Evolutionary conservation across 2,797 vertebrate genomes (phyloP).

Genomic region (Macroramphosus scolopax): DNA sequence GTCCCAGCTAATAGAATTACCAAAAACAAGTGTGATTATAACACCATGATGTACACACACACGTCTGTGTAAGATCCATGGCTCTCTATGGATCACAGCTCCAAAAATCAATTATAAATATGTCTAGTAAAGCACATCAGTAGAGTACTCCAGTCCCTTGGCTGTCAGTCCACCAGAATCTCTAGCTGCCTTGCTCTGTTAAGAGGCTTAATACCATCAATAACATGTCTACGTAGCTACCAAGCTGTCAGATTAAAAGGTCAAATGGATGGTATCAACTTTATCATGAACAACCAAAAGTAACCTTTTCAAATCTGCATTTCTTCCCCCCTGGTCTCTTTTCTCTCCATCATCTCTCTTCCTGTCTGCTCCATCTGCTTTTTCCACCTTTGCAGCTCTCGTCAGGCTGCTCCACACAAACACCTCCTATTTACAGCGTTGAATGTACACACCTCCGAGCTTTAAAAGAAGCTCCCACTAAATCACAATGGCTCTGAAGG

Average conservation of each 20-base stretch:
- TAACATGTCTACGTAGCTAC: slow-evolving; percentile 48
- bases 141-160: slow-evolving; percentile 69
- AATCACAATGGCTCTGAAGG: slow-evolving; percentile 67
- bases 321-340: slow-evolving; percentile 21
- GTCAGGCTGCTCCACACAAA: slow-evolving; percentile 39
- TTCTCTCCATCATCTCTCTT: slow-evolving; percentile 32
- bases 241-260: slow-evolving; percentile 48
- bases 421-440: too few species aligned
- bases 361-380: slow-evolving; percentile 71
- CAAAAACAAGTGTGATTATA: slow-evolving; percentile 41
- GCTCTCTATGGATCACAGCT: slow-evolving; percentile 37
- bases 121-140: slow-evolving; percentile 70
- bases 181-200: slow-evolving; percentile 74
- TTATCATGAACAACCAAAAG: slow-evolving; percentile 45
- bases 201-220: slow-evolving; percentile 58
- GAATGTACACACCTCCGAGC: slow-evolving; percentile 45
- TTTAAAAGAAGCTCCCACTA: slow-evolving; percentile 46
- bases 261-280: slow-evolving; percentile 46
- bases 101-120: slow-evolving; percentile 43
- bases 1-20: slow-evolving; percentile 43
- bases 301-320: slow-evolving; percentile 42
- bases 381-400: slow-evolving; percentile 48
- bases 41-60: slow-evolving; percentile 42
- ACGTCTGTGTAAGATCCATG: slow-evolving; percentile 27
- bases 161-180: slow-evolving; percentile 85